Base-by-base conservation (phyloP, 2,797 vertebrate species). In the Sparidentex hasta region DNA sequence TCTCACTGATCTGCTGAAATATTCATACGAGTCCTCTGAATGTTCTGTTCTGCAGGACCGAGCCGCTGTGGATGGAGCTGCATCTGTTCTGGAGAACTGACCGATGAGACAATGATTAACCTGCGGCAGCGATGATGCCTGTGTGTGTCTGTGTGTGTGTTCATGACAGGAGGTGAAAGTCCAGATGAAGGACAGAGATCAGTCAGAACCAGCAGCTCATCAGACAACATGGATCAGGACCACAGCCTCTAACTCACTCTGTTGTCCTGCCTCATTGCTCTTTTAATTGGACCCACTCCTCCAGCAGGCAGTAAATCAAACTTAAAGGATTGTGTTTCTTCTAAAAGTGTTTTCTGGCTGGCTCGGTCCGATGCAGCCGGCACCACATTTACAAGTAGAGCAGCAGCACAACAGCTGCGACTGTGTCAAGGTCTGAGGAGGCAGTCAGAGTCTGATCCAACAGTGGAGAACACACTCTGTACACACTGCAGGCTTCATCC, bases 61-160 rank as follows among this genome's bases (percentile, higher is more conserved):
- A 67, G 68, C 33, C 27, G 66, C 66, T 29, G 16, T 55, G 3
- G 8, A 7, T 2, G 21, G 20, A 11, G 63, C 63, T 71, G 67
- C 79, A 83, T 89, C 83, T 82, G 72, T 82, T 90, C 82, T 82
- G 72, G 71, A 81, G 74, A 77, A 44, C 74, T 83, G 75, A 80
- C 51, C 7, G 47, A 83, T n/a, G 55, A 72, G 91, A 85, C 76
- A 95, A 96, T 95, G 89, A 94, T 95, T 95, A 95, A 95, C 93
- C 73, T 51, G 21, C 62, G 58, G 29, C 75, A 71, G 7, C 25
- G 38, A 7, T 50, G 56, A 66, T 56, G 69, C 11, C 11, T 54
- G 76, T 63, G 59, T 58, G n/a, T 38, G n/a, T 38, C 23, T 57
- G 59, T 58, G 21, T 41, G 41, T 43, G 41, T 43, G 41, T 43